Conservation (phyloP, 2,888 invertebrate species). For the Seira sanloemensis region DNA sequence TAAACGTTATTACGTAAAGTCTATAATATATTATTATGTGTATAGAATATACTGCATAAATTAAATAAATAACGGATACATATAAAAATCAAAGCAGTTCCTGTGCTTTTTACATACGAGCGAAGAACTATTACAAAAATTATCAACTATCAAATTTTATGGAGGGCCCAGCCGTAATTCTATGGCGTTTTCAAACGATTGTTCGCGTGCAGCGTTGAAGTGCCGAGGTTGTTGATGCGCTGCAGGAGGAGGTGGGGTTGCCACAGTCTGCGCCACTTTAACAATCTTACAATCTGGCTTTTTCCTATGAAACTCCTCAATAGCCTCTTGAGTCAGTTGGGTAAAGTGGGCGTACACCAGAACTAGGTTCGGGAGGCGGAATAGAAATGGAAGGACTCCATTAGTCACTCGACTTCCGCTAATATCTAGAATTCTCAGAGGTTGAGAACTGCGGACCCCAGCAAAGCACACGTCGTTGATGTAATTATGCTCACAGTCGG, state of each 20-base stretch:
- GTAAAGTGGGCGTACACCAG: conserved; percentile 69
- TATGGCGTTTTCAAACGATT: no score
- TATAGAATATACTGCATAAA: no score
- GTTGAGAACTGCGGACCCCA: conserved; percentile 51
- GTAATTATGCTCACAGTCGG: conserved; percentile 54
- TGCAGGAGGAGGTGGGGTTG: conserved; percentile 46
- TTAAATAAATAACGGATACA: no score
- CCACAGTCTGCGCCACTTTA: conserved; percentile 56
- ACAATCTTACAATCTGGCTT: conserved; percentile 64
- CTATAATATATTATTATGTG: no score
- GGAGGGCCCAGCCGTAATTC: no score
- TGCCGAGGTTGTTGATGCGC: conserved; percentile 38
- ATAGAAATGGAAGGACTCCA: conserved; percentile 55
- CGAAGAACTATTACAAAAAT: no score
- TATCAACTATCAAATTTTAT: no score
- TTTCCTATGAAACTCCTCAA: conserved; percentile 57
- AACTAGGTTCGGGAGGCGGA: conserved; percentile 54
- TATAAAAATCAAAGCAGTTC: no score
- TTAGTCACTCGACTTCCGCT: conserved; percentile 68
- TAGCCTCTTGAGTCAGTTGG: conserved; percentile 61
- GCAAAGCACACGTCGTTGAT: conserved; percentile 66
- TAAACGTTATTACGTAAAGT: no score
- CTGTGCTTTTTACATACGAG: no score
- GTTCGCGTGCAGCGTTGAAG: no score
- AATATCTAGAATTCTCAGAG: conserved; percentile 65